phyloP scores from a whole-genome alignment of 1,140 invertebrate species.

The Zaprionus capensis region DNA sequence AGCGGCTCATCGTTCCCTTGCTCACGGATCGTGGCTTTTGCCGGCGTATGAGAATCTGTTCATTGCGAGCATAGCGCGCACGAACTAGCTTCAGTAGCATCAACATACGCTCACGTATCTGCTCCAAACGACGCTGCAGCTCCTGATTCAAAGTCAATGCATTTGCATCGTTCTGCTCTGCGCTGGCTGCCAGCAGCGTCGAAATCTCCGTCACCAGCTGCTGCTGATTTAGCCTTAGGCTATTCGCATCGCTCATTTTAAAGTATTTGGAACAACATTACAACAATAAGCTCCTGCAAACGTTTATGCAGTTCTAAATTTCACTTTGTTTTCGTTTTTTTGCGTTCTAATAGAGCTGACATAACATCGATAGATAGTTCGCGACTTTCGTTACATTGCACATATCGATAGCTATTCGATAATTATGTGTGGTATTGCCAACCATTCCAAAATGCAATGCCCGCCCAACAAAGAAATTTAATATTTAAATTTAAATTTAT shows the following conservation, averaged over 20 bases:
- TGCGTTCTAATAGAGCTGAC: not conserved
- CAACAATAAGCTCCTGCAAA: not conserved
- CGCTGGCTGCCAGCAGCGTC: constrained; percentile 22
- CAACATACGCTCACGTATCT: constrained; percentile 37
- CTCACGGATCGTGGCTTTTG: constrained; percentile 27
- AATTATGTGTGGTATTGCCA: not conserved
- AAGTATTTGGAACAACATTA: not conserved
- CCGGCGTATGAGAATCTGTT: constrained; percentile 57
- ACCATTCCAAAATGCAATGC: not conserved
- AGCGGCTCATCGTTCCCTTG: not conserved
- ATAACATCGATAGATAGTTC: not conserved
- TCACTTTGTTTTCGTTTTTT: not conserved
- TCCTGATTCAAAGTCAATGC: constrained; percentile 57
- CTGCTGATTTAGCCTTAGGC: constrained; percentile 21
- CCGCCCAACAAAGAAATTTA: not conserved
- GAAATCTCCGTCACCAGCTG: constrained; percentile 47
- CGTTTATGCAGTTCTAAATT: not conserved
- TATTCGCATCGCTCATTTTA: constrained; percentile 47
- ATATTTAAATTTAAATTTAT: not conserved
- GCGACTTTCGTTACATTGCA: not conserved
- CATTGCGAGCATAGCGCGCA: constrained; percentile 57
- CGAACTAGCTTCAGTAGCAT: constrained; percentile 44
- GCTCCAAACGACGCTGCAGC: constrained; percentile 53
- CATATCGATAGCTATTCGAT: not conserved
- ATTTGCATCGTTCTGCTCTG: constrained; percentile 26